Percentiles rank a stretch among this genome's conserved stretches.
These are phyloP conservation scores for Barypeithes pellucidus DNA, from an alignment of 2,888 invertebrate species.

Conservation along the genomic window DNA sequence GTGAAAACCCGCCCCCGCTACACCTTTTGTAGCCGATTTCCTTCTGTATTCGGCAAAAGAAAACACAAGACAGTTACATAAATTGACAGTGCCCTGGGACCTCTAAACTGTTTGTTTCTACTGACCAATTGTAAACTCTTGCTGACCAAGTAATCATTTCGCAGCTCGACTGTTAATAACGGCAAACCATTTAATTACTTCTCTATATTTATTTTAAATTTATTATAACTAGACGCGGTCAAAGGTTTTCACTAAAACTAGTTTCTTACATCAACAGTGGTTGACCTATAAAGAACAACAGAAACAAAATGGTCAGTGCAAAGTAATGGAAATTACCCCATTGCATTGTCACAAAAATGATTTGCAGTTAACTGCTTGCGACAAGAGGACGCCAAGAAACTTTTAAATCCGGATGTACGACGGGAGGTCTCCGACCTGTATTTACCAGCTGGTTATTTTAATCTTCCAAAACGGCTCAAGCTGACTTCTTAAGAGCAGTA, in stretches of 20 bases:
- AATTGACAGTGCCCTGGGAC: too few species aligned
- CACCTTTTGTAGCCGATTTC: too few species aligned
- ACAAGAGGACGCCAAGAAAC: slow-evolving; percentile 37
- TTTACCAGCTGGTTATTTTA: slow-evolving; percentile 44
- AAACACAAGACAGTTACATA: too few species aligned
- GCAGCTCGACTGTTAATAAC: too few species aligned
- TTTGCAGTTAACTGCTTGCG: slow-evolving; percentile 11
- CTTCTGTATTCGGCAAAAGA: too few species aligned
- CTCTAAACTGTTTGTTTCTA: too few species aligned
- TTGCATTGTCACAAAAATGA: slow-evolving; percentile 18
- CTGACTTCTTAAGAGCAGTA: slow-evolving; percentile 15
- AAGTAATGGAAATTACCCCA: not conserved
- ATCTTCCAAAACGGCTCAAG: slow-evolving; percentile 13
- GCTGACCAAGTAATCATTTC: too few species aligned
- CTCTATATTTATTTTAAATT: too few species aligned
- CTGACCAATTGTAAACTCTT: too few species aligned
- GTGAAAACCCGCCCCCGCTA: too few species aligned
- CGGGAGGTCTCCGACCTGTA: slow-evolving; percentile 51
- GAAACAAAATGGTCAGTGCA: not conserved
- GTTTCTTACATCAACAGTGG: not conserved
- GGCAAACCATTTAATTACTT: too few species aligned
- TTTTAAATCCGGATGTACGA: slow-evolving; percentile 43
- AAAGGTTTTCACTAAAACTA: not conserved
- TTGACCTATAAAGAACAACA: not conserved
- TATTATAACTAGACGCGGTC: too few species aligned